Evolutionary conservation across 1,140 invertebrate species (phyloP).

Genomic region (Cydia pomonella): DNA sequence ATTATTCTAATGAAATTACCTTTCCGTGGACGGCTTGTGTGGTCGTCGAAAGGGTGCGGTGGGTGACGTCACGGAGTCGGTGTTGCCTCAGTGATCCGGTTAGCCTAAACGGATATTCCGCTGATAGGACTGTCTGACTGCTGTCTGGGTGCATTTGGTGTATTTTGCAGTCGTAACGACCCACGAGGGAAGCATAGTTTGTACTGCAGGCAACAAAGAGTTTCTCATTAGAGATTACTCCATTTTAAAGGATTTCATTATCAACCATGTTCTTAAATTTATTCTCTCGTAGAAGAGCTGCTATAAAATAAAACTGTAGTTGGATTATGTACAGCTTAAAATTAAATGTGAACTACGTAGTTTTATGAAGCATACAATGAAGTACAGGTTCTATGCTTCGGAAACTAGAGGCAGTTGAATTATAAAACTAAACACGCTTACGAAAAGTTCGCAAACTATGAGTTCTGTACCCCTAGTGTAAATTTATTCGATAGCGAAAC

Average conservation of each 20-base stretch:
- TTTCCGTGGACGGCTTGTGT: slow-evolving; percentile 15
- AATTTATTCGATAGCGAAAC: too few relatives aligned
- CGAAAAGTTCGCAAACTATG: not conserved
- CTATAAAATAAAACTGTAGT: too few relatives aligned
- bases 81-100: slow-evolving; percentile 65
- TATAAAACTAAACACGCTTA: not conserved
- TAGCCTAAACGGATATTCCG: slow-evolving; percentile 67
- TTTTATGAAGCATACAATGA: not conserved
- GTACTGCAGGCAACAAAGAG: too few relatives aligned
- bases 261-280: too few relatives aligned
- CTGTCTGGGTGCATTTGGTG: slow-evolving; percentile 36
- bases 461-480: too few relatives aligned
- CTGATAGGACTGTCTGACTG: slow-evolving; percentile 53
- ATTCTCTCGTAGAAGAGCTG: too few relatives aligned
- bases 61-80: slow-evolving; percentile 50
- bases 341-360: too few relatives aligned
- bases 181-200: not conserved
- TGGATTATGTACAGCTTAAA: too few relatives aligned
- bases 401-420: not conserved
- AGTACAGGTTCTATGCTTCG: not conserved
- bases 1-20: slow-evolving; percentile 32
- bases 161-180: not conserved
- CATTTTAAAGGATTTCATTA: too few relatives aligned
- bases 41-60: slow-evolving; percentile 38
- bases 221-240: too few relatives aligned